Percentiles rank a stretch among this genome's conserved stretches.
Conservation (phyloP, 2,113 vertebrate species). For the Gasterosteus nipponicus region DNA sequence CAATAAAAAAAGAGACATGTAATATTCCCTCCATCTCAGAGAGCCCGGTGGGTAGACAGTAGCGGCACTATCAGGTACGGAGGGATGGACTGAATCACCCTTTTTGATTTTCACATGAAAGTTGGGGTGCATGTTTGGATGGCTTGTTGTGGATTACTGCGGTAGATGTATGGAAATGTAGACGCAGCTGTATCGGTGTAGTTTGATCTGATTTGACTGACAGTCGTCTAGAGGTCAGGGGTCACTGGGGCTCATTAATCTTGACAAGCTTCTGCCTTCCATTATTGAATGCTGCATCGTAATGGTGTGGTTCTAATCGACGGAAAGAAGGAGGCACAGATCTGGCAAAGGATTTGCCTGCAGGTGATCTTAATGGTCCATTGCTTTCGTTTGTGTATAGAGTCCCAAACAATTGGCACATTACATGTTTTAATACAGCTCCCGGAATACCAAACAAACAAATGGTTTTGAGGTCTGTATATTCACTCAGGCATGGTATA, state of each 20-base stretch:
- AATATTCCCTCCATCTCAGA: conserved; percentile 55
- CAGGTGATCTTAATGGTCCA: conserved; percentile 37
- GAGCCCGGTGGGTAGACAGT: conserved; percentile 34
- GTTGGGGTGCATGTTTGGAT: conserved; percentile 13
- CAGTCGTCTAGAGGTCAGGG: conserved; percentile 27
- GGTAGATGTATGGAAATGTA: not conserved
- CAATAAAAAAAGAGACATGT: conserved; percentile 69
- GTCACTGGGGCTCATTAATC: conserved; percentile 54
- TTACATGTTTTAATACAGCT: not conserved
- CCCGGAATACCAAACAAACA: conserved; percentile 1
- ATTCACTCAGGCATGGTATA: not conserved
- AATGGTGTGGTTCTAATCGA: conserved; percentile 27
- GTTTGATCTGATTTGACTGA: not conserved
- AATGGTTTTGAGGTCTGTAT: not conserved
- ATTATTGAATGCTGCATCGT: conserved; percentile 61
- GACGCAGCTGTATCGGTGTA: conserved; percentile 21
- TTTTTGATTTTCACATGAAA: conserved; percentile 42
- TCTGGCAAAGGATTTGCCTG: conserved; percentile 36
- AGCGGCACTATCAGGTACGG: conserved; percentile 18
- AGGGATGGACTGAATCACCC: conserved; percentile 36
- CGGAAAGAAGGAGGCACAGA: conserved; percentile 31
- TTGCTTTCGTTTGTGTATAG: conserved; percentile 18
- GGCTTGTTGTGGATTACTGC: not conserved
- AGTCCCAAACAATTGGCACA: not conserved
- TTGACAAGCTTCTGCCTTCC: conserved; percentile 49